Percentiles rank a stretch among this genome's conserved stretches.
Conservation (phyloP, 2,797 vertebrate genomes). For the Peromyscus eremicus region DNA sequence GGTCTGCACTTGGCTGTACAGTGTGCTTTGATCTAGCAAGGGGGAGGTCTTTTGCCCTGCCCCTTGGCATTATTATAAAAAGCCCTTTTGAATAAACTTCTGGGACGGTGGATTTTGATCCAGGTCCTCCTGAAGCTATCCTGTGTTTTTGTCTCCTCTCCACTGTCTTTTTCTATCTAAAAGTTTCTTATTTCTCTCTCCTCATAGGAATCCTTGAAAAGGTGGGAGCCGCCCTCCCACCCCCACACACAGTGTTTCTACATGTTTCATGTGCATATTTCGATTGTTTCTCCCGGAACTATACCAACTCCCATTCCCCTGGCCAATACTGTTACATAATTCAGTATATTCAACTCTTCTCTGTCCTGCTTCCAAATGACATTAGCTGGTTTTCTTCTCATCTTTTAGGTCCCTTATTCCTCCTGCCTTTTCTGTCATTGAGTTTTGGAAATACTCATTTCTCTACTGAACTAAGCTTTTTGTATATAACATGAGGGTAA, state of each 20-base stretch:
- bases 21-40: no score
- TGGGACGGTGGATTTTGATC: no score
- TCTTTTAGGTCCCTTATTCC: neutral
- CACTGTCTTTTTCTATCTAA: no score
- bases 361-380: neutral
- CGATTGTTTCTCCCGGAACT: neutral
- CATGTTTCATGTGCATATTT: neutral
- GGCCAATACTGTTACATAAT: neutral
- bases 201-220: no score
- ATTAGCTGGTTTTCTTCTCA: constrained; percentile 1
- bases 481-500: neutral
- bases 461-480: constrained; percentile 15
- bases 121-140: no score
- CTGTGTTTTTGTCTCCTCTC: no score
- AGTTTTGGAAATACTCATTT: constrained; percentile 8
- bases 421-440: neutral
- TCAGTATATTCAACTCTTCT: neutral
- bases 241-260: neutral
- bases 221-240: no score
- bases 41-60: no score
- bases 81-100: no score
- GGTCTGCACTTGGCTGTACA: no score
- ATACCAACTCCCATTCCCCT: neutral
- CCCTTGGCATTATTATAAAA: no score
- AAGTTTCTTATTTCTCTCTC: no score